Evolutionary conservation across 2,797 vertebrate species (phyloP), one percentile per base, ranked within the genome.

Genomic region (Crocodylus rhombifer): DNA sequence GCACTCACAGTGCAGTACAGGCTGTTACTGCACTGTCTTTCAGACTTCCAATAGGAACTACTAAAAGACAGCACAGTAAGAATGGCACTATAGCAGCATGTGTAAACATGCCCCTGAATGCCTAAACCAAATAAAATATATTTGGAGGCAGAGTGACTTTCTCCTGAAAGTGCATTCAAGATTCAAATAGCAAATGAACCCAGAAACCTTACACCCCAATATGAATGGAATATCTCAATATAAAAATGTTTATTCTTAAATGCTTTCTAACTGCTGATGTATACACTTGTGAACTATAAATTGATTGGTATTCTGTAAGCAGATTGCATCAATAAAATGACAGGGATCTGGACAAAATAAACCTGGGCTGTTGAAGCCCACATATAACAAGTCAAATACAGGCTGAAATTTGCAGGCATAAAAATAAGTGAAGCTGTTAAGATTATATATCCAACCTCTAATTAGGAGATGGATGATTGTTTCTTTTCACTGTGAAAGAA

Each of bases 241-340:
- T 55, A 67, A 67, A n/a, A 26, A 69, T 15, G 7, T 60, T 4
- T 23, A 65, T 64, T 86, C 71, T 20, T 71, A 62, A 77, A 95
- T 73, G 7, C 2, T 26, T 78, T 82, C 91, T 17, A 36, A 12
- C 63, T 87, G 56, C 12, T 36, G 65, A 1, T 86, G 8, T 5
- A 15, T 71, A 11, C 12, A 77, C 25, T 88, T 88, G 82, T 87
- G 51, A 84, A 81, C 0, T 2, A 65, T 0, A 30, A 2, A 51
- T 33, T 90, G 65, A 62, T 89, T 80, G 90, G 69, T 79, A 82
- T 78, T 82, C 82, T 1, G 62, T 79, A 85, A 62, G 1, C 3
- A 55, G 62, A 30, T 21, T 55, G 61, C 9, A 56, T 79, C 80
- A 87, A 62, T 71, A 89, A 57, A 84, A 36, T 84, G 13, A n/a